Evolutionary conservation across 2,888 invertebrate genomes (phyloP).

Genomic region (Nomada hirtipes): DNA sequence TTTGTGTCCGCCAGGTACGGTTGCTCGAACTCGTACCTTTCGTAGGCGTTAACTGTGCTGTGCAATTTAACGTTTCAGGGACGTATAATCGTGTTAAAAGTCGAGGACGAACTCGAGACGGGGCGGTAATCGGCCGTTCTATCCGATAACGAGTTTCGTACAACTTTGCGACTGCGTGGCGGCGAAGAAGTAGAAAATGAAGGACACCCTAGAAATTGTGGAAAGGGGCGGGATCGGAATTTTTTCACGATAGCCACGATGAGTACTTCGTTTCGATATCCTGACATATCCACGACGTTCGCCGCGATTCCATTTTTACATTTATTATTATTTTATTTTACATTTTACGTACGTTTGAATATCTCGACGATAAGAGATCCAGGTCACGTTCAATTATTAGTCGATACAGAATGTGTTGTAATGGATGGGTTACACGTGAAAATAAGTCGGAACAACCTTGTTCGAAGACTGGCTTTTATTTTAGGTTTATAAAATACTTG

Average conservation of each 20-base stretch:
- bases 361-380: no score
- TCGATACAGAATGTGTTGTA: no score
- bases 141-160: constrained; percentile 76
- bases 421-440: no score
- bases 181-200: constrained; percentile 60
- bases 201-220: constrained; percentile 35
- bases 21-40: constrained; percentile 63
- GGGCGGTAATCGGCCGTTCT: constrained; percentile 75
- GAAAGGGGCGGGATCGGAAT: constrained; percentile 36
- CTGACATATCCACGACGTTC: not conserved
- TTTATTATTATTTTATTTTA: no score
- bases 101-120: constrained; percentile 75
- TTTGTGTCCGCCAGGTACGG: not conserved
- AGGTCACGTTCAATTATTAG: no score
- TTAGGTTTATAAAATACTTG: no score
- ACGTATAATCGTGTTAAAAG: constrained; percentile 76
- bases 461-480: no score
- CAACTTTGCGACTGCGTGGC: constrained; percentile 69
- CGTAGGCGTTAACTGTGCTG: constrained; percentile 67
- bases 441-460: no score
- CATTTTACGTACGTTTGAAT: no score
- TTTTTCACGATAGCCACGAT: constrained; percentile 38
- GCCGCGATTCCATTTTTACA: no score
- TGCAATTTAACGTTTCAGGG: constrained; percentile 70
- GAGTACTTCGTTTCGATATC: constrained; percentile 49